phyloP scores from a whole-genome alignment of 2,797 vertebrate genomes.

The Xyrichtys novacula region DNA sequence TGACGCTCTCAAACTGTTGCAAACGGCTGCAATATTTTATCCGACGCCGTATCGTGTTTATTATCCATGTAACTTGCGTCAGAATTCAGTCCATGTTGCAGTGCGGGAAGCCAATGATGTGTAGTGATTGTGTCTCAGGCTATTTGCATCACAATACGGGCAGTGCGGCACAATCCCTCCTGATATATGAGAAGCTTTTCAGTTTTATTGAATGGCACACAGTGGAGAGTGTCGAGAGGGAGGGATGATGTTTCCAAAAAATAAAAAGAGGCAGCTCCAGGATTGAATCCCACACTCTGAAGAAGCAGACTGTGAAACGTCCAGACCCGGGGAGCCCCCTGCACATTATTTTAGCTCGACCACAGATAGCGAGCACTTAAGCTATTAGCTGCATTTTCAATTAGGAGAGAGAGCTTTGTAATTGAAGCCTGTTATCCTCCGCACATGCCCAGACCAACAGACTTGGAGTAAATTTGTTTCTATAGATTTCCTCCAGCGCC shows the following conservation, averaged over 20 bases:
- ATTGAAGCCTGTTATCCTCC: conserved; percentile 73
- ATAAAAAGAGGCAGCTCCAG: conserved; percentile 21
- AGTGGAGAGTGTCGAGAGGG: conserved; percentile 36
- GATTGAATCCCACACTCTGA: conserved; percentile 43
- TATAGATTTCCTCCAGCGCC: conserved; percentile 73
- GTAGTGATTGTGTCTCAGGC: conserved; percentile 24
- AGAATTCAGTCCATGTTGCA: conserved; percentile 9
- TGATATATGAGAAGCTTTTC: conserved; percentile 35
- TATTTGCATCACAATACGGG: conserved; percentile 48
- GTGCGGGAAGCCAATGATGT: conserved; percentile 17
- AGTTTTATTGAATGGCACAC: conserved; percentile 48
- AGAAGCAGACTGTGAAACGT: conserved; percentile 21
- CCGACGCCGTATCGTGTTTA: conserved; percentile 6
- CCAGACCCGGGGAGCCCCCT: conserved; percentile 29
- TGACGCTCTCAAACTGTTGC: conserved; percentile 4
- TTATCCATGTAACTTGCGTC: neutral
- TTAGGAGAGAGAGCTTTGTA: conserved; percentile 72
- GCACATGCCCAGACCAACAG: conserved; percentile 66
- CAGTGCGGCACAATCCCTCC: conserved; percentile 30
- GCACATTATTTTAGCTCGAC: conserved; percentile 54
- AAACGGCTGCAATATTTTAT: neutral
- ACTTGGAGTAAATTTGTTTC: conserved; percentile 72
- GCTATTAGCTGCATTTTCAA: conserved; percentile 76
- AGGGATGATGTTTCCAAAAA: conserved; percentile 38
- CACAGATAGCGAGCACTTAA: conserved; percentile 74